Conservation (phyloP, 2,113 vertebrate species). For the Gnathonemus echidnorhynchus region DNA sequence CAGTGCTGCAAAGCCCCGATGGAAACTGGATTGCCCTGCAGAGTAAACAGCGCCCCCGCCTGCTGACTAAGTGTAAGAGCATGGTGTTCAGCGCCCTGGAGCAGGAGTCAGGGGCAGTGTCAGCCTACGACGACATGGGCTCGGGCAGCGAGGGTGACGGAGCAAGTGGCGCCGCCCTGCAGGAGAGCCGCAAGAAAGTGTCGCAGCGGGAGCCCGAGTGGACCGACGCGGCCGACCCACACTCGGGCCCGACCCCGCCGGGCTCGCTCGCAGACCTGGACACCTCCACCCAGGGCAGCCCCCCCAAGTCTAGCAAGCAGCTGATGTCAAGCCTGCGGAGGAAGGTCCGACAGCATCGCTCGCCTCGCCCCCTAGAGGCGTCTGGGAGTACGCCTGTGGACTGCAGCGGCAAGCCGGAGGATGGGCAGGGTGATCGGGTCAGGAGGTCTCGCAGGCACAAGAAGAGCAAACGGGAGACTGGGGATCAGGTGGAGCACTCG, state of each 20-base stretch:
- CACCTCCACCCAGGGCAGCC: constrained; percentile 47
- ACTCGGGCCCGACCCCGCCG: constrained; percentile 56
- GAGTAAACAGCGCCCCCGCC: constrained; percentile 60
- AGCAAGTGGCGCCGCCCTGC: constrained; percentile 36
- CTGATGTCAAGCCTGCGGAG: constrained; percentile 41
- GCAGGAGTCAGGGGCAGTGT: constrained; percentile 68
- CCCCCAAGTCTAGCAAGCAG: constrained; percentile 28
- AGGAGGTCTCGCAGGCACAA: constrained; percentile 68
- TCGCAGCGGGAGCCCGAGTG: constrained; percentile 63
- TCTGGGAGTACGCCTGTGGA: constrained; percentile 85
- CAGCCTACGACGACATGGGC: constrained; percentile 79
- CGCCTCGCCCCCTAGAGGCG: constrained; percentile 36
- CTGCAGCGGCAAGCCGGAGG: constrained; percentile 77
- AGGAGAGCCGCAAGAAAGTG: constrained; percentile 52
- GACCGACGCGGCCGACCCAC: constrained; percentile 69
- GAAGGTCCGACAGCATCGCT: constrained; percentile 22
- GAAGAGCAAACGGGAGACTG: constrained; percentile 57
- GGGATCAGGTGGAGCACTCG: constrained; percentile 52
- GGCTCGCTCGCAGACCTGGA: background rate
- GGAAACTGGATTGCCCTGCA: constrained; percentile 92
- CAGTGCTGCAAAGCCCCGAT: constrained; percentile 78
- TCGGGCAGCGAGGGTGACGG: constrained; percentile 70
- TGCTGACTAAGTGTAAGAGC: constrained; percentile 77
- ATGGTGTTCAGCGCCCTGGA: constrained; percentile 74
- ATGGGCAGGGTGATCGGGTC: constrained; percentile 53